Conservation (phyloP, 2,888 invertebrate genomes). For the Oscheius sp. region DNA sequence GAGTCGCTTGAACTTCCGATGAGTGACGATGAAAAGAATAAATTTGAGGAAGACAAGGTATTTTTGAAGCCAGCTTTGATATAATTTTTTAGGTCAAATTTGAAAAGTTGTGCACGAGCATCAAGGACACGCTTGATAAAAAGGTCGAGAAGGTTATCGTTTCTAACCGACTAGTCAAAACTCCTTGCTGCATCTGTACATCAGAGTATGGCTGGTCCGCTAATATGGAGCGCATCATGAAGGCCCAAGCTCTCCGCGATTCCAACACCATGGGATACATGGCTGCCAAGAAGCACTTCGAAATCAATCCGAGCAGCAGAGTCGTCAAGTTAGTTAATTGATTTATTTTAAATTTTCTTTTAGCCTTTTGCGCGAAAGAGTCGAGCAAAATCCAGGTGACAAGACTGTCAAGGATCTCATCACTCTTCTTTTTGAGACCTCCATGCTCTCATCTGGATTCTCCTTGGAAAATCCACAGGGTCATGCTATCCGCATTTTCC, state of each 20-base stretch:
- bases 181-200: conserved; percentile 98
- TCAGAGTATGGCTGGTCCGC: conserved; percentile 97
- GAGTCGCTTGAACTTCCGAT: conserved; percentile 96
- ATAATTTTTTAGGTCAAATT: conserved; percentile 75
- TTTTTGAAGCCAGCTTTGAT: not conserved
- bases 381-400: conserved; percentile 95
- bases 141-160: conserved; percentile 95
- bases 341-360: conserved; percentile 22
- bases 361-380: conserved; percentile 76
- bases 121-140: conserved; percentile 95
- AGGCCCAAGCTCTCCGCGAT: conserved; percentile 95
- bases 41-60: conserved; percentile 85
- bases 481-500: conserved; percentile 91
- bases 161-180: conserved; percentile 92
- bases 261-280: conserved; percentile 99
- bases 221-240: conserved; percentile 99
- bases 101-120: conserved; percentile 81
- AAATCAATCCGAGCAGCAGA: conserved; percentile 94
- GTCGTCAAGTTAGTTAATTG: conserved; percentile 81
- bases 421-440: conserved; percentile 92
- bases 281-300: conserved; percentile 98
- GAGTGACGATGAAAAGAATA: conserved; percentile 95
- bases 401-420: conserved; percentile 96
- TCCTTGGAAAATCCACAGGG: conserved; percentile 87
- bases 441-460: conserved; percentile 94